Base-by-base conservation (phyloP, 2,113 vertebrate species). In the Eolophus roseicapilla region DNA sequence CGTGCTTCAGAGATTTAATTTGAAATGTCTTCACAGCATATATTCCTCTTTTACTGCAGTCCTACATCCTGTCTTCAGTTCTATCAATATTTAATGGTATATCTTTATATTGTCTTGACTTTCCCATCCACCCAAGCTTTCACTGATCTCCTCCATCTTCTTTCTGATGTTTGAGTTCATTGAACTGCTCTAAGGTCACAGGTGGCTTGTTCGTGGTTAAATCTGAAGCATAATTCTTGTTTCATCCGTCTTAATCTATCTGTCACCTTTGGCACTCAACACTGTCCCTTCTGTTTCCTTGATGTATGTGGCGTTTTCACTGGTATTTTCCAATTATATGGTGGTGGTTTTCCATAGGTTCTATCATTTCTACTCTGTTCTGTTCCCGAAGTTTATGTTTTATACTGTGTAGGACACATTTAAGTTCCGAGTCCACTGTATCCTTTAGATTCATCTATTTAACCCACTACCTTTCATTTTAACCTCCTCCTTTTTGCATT, bases 51-150 rank as follows among this genome's bases (percentile, higher is more conserved):
- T 83, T 29, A 29, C 79, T 86, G 20, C 20, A 86, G 62, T 41
- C 55, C 46, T 86, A 35, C 52, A 31, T 74, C 39, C 29, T 75
- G 64, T 53, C 67, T 83, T 82, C 50, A 57, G 29, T 81, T 90
- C 49, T 93, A 71, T 92, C 88, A 94, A 86, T 94, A 94, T 86
- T 95, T 93, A 75, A 44, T 52, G 44, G n/a, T 88, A 4, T 91
- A 75, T 96, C 94, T 95, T 86, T 89, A 33, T 82, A 24, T 47
- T 91, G 62, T 33, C 67, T 88, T 86, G 90, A 63, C 31, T 91
- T 91, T 83, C 65, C 27, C 65, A 84, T 63, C 71, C 39, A 68
- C 83, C 90, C 27, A 76, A 25, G 0, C 55, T 94, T 82, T 79
- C 75, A 74, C 60, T 95, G 75, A 88, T 91, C 65, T 95, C 37